Evolutionary conservation across 2,113 vertebrate genomes (phyloP), one percentile per base, ranked within the genome.

Genomic region (Oryzias woworae): DNA sequence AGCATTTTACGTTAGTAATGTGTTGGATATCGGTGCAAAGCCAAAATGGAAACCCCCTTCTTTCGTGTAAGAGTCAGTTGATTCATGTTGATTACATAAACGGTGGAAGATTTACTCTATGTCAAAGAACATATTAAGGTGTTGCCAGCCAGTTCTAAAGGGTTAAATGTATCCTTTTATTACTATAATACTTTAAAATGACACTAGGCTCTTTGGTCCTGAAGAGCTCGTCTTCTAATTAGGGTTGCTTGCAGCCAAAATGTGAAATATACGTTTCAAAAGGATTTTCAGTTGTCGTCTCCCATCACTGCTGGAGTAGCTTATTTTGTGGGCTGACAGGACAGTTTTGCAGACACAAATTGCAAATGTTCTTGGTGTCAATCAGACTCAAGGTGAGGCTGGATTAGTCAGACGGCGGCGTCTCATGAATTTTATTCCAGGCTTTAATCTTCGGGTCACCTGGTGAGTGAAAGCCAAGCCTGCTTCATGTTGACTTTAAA

Each of bases 311-410:
- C 52, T 20, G 4, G 28, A 41, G 23, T 0, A 28, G 49, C 51
- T 60, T 14, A 5, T 44, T 47, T 53, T 50, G 18, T 65, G 42
- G 15, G 28, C 45, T 63, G 43, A 47, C 26, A 42, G 41, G n/a
- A 43, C 60, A 7, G 45, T 63, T 69, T 69, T n/a, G 20, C 59
- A 17, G 45, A 42, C 31, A 1, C 49, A 53, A 73, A 64, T 52
- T 60, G 28, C 46, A 41, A 54, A 58, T 12, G 14, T 64, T 55
- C 44, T 45, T 45, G 62, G 51, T 73, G 71, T 81, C 78, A 78
- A 44, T 81, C 75, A 76, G 71, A 78, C 66, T 76, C 65, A 57
- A 69, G 66, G 53, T 75, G 62, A 75, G 46, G 67, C 24, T 23
- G 62, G 57, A 83, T 73, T 69, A 79, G 60, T 75, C 58, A 46